Percentiles rank a stretch among this genome's conserved stretches.
Conservation (phyloP, 1,140 invertebrate species). For the Onthophagus taurus region DNA sequence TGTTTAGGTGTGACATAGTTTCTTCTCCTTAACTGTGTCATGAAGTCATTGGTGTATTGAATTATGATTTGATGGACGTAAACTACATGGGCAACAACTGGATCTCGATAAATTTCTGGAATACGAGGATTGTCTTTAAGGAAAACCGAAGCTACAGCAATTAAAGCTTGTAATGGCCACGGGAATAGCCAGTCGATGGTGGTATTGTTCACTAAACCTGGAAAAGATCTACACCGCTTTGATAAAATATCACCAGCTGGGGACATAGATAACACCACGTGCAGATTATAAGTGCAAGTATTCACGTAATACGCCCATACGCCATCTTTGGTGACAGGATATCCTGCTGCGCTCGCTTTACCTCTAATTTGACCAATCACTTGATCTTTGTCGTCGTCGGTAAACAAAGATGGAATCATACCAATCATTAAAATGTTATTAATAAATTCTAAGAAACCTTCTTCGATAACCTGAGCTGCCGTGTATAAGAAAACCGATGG, state of each 20-base stretch:
- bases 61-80: conserved; percentile 68
- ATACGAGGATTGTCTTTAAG: conserved; percentile 47
- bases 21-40: conserved; percentile 56
- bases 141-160: conserved; percentile 74
- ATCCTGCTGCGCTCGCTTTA: conserved; percentile 57
- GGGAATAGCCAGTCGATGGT: conserved; percentile 90
- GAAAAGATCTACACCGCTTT: conserved; percentile 73
- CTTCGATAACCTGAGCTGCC: conserved; percentile 65
- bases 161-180: conserved; percentile 82
- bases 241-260: conserved; percentile 67
- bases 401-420: conserved; percentile 72
- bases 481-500: conserved; percentile 76
- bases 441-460: conserved; percentile 79
- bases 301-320: conserved; percentile 80
- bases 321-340: conserved; percentile 58
- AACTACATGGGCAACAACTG: conserved; percentile 72
- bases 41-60: conserved; percentile 62
- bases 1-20: conserved; percentile 88
- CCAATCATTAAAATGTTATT: conserved; percentile 85
- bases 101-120: conserved; percentile 39
- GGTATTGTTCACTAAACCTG: conserved; percentile 83
- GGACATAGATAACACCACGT: conserved; percentile 84
- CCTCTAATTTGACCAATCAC: conserved; percentile 59
- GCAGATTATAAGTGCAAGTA: conserved; percentile 69
- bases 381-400: conserved; percentile 76